Base-by-base conservation (phyloP, 2,797 vertebrate genomes). In the Ctenopoma kingsleyae region DNA sequence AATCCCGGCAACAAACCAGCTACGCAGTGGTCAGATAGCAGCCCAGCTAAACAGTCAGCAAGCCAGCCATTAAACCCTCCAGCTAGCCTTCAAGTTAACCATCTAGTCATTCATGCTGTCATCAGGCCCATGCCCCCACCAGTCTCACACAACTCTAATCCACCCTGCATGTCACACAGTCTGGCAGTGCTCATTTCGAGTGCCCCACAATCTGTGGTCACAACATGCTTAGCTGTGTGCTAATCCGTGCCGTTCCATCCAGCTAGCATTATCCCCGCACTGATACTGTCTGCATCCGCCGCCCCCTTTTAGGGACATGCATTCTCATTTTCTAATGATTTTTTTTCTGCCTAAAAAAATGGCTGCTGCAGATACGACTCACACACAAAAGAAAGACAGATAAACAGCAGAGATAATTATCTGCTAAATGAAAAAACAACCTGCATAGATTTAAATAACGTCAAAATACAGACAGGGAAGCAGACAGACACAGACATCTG, bases 121-220 rank as follows among this genome's bases (percentile, higher is more conserved):
- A 17, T 43, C 50, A 52, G 12, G 44, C 20, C 60, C 61, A 74
- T 23, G 32, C 75, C 74, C 75, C 62, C 70, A 49, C 54, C 65
- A 47, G 19, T 36, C 76, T 74, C 67, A 30, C 67, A 36, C 70
- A 57, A 20, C 49, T 70, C 71, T 93, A 89, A 93, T 93, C 93
- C 87, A 79, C 43, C 67, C 72, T 67, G 71, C 58, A 69, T 61
- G 69, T 67, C 17, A 1, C 17, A 1, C 19, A 59, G 69, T 70
- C 83, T 38, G 74, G 77, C 71, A 66, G 46, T 75, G 86, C 83
- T 90, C 91, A 87, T 84, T 92, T 90, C 30, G 49, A 89, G 80
- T 87, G 83, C 82, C 67, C 80, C 16, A 25, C 89, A 91, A 91
- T 93, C 92, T 91, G 90, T 91, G 90, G 85, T 92, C 89, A 93